Evolutionary conservation across 2,888 invertebrate species (phyloP), one percentile per base, ranked within the genome.

Genomic region (Nesidiocoris tenuis): DNA sequence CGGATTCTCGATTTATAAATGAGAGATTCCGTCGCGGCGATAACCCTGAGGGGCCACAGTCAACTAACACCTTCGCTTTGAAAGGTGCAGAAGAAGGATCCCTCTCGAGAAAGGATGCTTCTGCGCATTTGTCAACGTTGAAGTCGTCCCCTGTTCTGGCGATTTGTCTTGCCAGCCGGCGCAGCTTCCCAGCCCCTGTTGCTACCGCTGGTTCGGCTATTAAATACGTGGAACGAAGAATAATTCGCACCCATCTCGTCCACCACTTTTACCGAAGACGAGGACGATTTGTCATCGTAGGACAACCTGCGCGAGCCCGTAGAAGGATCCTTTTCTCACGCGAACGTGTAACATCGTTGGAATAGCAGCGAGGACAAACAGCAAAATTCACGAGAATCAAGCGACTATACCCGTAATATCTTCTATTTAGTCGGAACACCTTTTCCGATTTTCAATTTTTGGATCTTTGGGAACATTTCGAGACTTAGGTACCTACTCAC

Each of bases 41-140:
- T 67, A 67, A 67, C 67, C 67, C 67, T 9, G 55, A 55, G 18
- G 23, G 39, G 17, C 12, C 54, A 39, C 54, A 23, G 21, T n/a
- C 67, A 56, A 56, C 39, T 39, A 39, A 67, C 56, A 55, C 56
- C 67, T 67, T n/a, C 39, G 39, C 39, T 39, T 56, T 22, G 55
- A 67, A 67, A 56, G 67, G 55, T 54, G 3, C 12, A 54, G 67
- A 67, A 56, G 23, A 19, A 67, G 5, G 22, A 55, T 21, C 56
- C 17, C 19, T 56, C 17, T 12, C n/a, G 39, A 39, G 39, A 39
- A 39, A 39, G 39, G 3, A 39, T n/a, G 65, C 65, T 65, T 24
- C 65, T 21, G 56, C 54, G 22, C 67, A 67, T 67, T 67, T 67
- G 55, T 67, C 67, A 67, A 67, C 67, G 67, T 67, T 67, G 67